Evolutionary conservation across 2,113 vertebrate genomes (phyloP).

Genomic region (Hippocampus guttulatus): DNA sequence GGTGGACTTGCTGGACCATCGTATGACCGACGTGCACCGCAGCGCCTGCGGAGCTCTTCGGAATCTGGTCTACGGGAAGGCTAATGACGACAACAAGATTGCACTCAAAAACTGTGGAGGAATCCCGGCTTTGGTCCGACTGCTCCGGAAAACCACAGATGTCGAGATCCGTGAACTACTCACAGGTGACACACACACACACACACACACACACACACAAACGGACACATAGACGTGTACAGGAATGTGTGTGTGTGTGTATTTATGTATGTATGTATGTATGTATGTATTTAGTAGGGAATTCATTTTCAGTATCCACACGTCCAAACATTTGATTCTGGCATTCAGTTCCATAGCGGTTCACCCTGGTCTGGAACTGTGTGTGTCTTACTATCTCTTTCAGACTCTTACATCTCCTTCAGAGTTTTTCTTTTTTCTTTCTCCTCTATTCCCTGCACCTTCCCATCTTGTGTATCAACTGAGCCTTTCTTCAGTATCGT

Average conservation of each 20-base stretch:
- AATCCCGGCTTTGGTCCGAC: constrained; percentile 90
- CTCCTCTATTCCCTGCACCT: constrained; percentile 14
- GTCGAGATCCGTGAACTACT: constrained; percentile 97
- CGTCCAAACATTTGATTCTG: too few relatives aligned
- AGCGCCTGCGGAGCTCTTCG: constrained; percentile 95
- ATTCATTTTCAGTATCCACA: too few relatives aligned
- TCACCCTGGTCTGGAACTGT: too few relatives aligned
- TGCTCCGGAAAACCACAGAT: constrained; percentile 92
- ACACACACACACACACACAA: neutral
- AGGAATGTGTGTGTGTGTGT: too few relatives aligned
- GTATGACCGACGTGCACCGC: constrained; percentile 95
- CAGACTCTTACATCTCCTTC: too few relatives aligned
- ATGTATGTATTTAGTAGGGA: too few relatives aligned
- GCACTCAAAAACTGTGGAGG: constrained; percentile 96
- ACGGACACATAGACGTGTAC: too few relatives aligned
- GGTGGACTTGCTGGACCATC: constrained; percentile 94
- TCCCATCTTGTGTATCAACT: constrained; percentile 21
- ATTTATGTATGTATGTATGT: too few relatives aligned
- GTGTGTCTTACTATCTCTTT: too few relatives aligned
- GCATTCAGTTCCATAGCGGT: too few relatives aligned
- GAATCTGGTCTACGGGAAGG: constrained; percentile 95
- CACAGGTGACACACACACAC: constrained; percentile 77
- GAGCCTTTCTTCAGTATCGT: constrained; percentile 23
- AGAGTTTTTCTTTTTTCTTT: neutral
- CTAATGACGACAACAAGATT: constrained; percentile 98